Percentiles rank a stretch among this genome's conserved stretches.
Conservation (phyloP, 1,140 invertebrate genomes). For the Hypothenemus hampei region DNA sequence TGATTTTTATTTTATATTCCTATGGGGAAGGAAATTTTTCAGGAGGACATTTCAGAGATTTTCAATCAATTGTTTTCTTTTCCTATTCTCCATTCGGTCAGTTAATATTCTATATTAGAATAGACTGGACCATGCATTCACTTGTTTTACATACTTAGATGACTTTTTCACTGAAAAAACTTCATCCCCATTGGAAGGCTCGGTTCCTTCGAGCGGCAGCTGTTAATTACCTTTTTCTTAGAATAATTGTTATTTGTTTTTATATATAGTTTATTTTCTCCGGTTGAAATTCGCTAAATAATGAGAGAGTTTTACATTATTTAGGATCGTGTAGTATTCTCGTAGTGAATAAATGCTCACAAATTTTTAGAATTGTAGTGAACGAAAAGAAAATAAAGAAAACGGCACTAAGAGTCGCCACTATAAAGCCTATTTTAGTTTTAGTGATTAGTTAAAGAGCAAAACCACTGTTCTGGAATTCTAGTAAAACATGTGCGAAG, state of each 20-base stretch:
- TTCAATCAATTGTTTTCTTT: neutral
- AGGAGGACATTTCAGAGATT: no score
- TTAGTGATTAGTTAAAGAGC: no score
- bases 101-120: slow-evolving; percentile 37
- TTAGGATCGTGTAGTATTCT: slow-evolving; percentile 19
- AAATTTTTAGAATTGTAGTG: slow-evolving; percentile 14
- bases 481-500: no score
- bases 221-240: slow-evolving; percentile 45
- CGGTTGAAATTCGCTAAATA: slow-evolving; percentile 45
- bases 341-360: slow-evolving; percentile 25
- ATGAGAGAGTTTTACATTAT: no score
- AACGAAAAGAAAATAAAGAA: no score
- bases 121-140: slow-evolving; percentile 16
- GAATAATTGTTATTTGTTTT: slow-evolving; percentile 49
- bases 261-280: slow-evolving; percentile 49
- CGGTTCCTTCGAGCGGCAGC: slow-evolving; percentile 9
- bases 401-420: slow-evolving; percentile 11
- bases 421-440: no score
- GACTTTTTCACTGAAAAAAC: slow-evolving; percentile 23
- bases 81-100: neutral
- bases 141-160: slow-evolving; percentile 1
- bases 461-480: no score
- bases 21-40: no score
- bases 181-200: no score
- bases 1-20: no score